Base-by-base conservation (phyloP, 2,797 vertebrate genomes). In the Clarias fuscus region DNA sequence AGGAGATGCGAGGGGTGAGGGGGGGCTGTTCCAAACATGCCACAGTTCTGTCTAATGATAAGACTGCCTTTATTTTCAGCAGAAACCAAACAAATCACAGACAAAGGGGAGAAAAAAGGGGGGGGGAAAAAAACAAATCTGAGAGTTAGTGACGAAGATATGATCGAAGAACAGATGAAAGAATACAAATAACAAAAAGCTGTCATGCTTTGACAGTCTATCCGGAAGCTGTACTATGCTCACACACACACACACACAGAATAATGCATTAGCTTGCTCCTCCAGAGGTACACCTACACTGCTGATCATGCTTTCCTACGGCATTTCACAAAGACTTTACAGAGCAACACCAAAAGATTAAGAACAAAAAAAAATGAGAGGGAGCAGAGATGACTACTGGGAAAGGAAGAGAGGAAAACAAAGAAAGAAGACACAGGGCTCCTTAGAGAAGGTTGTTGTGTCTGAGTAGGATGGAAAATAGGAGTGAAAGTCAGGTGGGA, bases 111-210 rank as follows among this genome's bases (percentile, higher is more conserved):
- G 2, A 48, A 20, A 10, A 37, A 73, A 30, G 70, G 76, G 3
- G 70, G 76, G 3, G 4, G 27, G n/a, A 64, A 58, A 83, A 11
- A 67, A 82, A 53, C 62, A 62, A 85, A 71, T 59, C 61, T 4
- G 86, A 53, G 40, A 37, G 40, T 68, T 59, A 82, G 70, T 56
- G 64, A 8, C 17, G 62, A 40, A 71, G 37, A 59, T 40, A 56
- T 33, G 59, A 24, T 68, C 70, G 77, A 86, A 88, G 65, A 83
- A 37, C 81, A 88, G 85, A 84, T 82, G 85, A 64, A 85, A 90
- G 86, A 88, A 90, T 88, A 85, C 89, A 88, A 88, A 91, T 92
- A 93, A 93, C 91, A 94, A 93, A 94, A 93, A 92, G 84, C 90
- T 85, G 88, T 90, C 92, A 91, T 89, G 86, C 88, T 88, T 84